Percentiles rank a stretch among this genome's conserved stretches.
Conservation (phyloP, 2,113 vertebrate species). For the Phalacrocorax aristotelis region DNA sequence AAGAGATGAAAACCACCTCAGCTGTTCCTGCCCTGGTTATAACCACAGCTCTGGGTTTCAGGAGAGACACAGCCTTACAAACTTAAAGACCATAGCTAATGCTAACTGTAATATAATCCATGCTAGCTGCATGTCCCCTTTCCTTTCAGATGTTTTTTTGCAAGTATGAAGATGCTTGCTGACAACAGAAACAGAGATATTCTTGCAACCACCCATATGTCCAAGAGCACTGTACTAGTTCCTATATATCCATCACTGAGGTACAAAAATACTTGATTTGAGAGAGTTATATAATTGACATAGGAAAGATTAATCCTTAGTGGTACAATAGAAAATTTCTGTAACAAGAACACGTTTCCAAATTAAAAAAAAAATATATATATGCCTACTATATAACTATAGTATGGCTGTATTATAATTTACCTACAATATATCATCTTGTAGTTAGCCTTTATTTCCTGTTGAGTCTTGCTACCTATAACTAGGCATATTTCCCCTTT, state of each 20-base stretch:
- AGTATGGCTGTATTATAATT: background rate
- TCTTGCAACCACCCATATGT: accelerated
- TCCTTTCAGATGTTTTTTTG: constrained; percentile 22
- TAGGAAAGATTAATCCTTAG: background rate
- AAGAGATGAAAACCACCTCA: background rate
- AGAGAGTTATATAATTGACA: background rate
- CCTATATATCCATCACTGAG: background rate
- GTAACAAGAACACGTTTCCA: background rate
- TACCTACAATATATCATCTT: background rate
- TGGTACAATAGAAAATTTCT: background rate
- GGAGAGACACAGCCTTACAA: background rate
- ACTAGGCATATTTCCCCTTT: background rate
- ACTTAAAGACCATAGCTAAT: background rate
- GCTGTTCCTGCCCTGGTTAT: background rate
- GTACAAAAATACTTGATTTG: background rate
- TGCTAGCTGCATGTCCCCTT: background rate
- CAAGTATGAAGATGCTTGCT: background rate
- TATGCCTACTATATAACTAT: background rate
- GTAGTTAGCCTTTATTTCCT: background rate
- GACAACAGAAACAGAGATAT: background rate
- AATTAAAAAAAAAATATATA: background rate
- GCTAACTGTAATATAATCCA: background rate
- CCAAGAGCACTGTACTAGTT: background rate
- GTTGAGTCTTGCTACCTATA: background rate
- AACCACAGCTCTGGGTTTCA: background rate